These are phyloP conservation scores for Fulica atra DNA, from an alignment of 2,113 vertebrate species.

Conservation along the genomic window DNA sequence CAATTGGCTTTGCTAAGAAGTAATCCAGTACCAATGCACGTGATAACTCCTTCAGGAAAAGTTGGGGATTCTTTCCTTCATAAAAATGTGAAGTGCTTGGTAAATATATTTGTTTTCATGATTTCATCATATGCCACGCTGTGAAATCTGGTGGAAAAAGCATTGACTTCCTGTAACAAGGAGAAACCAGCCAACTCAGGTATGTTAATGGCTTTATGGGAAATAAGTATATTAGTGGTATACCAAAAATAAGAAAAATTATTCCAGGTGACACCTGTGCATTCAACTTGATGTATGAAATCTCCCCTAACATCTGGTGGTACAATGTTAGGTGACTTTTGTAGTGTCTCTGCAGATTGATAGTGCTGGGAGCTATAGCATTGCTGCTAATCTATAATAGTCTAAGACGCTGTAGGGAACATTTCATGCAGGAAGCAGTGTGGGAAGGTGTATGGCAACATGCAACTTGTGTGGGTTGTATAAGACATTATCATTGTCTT, in stretches of 20 bases:
- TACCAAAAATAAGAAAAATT: constrained; percentile 33
- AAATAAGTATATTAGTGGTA: background rate
- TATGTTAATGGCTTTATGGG: constrained; percentile 46
- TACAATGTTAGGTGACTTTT: constrained; percentile 41
- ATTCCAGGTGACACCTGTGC: constrained; percentile 50
- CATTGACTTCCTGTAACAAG: constrained; percentile 78
- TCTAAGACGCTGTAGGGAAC: constrained; percentile 32
- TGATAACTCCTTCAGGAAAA: background rate
- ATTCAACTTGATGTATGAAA: constrained; percentile 36
- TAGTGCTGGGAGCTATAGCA: constrained; percentile 54
- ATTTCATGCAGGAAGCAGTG: constrained; percentile 10
- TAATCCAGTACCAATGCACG: background rate
- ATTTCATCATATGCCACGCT: constrained; percentile 52
- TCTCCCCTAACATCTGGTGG: constrained; percentile 27
- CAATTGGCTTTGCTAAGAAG: constrained; percentile 84
- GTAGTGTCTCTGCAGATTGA: constrained; percentile 43
- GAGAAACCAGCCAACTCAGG: constrained; percentile 82
- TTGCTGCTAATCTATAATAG: constrained; percentile 55
- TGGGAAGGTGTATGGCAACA: constrained; percentile 50
- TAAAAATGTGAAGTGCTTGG: background rate
- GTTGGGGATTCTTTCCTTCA: background rate
- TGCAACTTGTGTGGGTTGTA: constrained; percentile 18
- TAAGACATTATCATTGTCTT: constrained; percentile 2
- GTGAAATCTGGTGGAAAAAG: constrained; percentile 86
- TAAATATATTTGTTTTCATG: background rate